Base-by-base conservation (phyloP, 2,797 vertebrate genomes). In the Acrossocheilus wenchowensis region DNA sequence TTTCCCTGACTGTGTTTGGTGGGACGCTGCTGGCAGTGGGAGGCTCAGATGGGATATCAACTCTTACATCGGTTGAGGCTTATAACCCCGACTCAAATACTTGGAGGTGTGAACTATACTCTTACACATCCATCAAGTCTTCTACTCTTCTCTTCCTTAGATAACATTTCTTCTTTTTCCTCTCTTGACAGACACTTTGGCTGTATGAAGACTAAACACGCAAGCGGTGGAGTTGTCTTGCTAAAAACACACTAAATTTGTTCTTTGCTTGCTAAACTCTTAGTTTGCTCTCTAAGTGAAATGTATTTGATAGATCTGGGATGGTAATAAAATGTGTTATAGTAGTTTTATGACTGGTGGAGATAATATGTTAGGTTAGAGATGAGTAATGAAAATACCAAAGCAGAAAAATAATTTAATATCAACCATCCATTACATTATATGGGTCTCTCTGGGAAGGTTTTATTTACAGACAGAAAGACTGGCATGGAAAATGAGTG, bases 111-210 rank as follows among this genome's bases (percentile, higher is more conserved):
- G 52, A 66, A 26, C 19, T 14, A 79, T 14, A 54, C 34, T 69
- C 9, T 81, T 36, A 57, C 4, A 68, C 45, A 41, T 39, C 43
- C 26, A 57, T 43, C 43, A n/a, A 81, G 43, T 57, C 43, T 68
- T 57, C 43, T 68, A 52, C 10, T 66, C 7, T 73, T 75, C 43
- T 78, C 34, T 72, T 50, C 64, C 86, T 82, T 87, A 89, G 88
- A 89, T 89, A 88, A 50, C 43, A 6, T 57, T 34, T 62, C 3
- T 82, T 73, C 48, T 81, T 62, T 41, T 50, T n/a, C 21, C 14
- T 88, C 90, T 86, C 75, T 86, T 93, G 93, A 80, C 92, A 95
- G 95, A 92, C 92, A 94, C 90, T 95, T 93, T 89, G 95, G 95
- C 87, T 94, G 93, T 90, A 95, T 90, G 91, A 94, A 94, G 91